Evolutionary conservation across 2,797 vertebrate genomes (phyloP).

Genomic region (Danio jaintianensis): DNA sequence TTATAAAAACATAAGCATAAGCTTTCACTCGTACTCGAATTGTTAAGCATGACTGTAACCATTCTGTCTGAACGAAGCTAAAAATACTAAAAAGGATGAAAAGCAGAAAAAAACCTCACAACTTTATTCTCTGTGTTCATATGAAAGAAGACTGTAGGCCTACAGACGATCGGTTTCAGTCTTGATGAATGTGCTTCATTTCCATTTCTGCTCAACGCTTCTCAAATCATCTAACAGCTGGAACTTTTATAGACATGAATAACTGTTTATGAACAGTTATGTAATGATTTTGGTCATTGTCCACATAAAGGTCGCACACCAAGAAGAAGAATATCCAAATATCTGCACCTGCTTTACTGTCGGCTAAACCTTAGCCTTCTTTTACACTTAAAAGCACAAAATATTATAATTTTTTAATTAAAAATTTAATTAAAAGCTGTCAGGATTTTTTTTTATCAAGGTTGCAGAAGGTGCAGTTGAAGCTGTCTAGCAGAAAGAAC

Average conservation of each 20-base stretch:
- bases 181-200: background rate
- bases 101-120: background rate
- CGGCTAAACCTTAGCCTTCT: background rate
- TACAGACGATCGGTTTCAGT: background rate
- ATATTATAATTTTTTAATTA: background rate
- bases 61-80: background rate
- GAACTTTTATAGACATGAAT: background rate
- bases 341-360: background rate
- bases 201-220: background rate
- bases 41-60: background rate
- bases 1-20: background rate
- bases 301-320: slow-evolving; percentile 3
- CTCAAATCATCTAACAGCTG: background rate
- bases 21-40: background rate
- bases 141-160: background rate
- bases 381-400: background rate
- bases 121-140: background rate
- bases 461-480: slow-evolving; percentile 2
- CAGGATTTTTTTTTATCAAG: slow-evolving; percentile 8
- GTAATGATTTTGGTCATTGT: slow-evolving; percentile 6
- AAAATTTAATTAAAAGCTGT: slow-evolving; percentile 13
- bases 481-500: background rate
- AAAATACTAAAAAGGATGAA: background rate
- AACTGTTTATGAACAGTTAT: slow-evolving; percentile 9
- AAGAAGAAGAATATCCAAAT: background rate